Evolutionary conservation across 2,888 invertebrate species (phyloP).

Genomic region (Leptarthrus brevirostris): DNA sequence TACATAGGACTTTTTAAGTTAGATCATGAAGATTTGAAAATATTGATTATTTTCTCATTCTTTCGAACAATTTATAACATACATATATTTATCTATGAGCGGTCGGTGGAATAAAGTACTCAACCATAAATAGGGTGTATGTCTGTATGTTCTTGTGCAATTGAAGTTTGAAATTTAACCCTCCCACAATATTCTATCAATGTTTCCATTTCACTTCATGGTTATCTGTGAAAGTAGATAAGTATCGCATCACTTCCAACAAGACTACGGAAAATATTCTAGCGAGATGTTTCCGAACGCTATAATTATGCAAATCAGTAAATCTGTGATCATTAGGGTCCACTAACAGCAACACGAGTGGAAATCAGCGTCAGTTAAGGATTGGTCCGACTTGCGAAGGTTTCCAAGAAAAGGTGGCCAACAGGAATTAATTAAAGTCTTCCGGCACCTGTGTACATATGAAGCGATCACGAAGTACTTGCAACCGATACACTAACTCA

Average conservation of each 20-base stretch:
- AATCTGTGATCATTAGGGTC: slow-evolving; percentile 31
- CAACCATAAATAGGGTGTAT: too few relatives aligned
- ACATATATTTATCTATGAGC: too few relatives aligned
- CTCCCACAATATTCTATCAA: too few relatives aligned
- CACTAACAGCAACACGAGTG: neutral
- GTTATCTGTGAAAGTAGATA: neutral
- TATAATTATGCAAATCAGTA: slow-evolving; percentile 44
- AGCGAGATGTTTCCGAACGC: slow-evolving; percentile 24
- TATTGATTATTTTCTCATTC: too few relatives aligned
- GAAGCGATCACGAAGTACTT: slow-evolving; percentile 44
- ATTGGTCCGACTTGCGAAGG: neutral
- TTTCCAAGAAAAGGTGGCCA: slow-evolving; percentile 44
- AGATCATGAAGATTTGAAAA: too few relatives aligned
- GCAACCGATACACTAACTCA: neutral
- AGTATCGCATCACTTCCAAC: slow-evolving; percentile 3
- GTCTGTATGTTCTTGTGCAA: too few relatives aligned
- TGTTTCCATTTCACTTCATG: too few relatives aligned
- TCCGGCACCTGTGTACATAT: slow-evolving; percentile 42
- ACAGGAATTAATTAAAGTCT: slow-evolving; percentile 49
- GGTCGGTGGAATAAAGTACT: too few relatives aligned
- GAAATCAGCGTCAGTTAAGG: neutral
- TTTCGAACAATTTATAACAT: too few relatives aligned
- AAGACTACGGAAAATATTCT: slow-evolving; percentile 27
- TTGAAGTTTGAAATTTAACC: too few relatives aligned
- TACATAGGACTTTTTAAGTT: too few relatives aligned